These are phyloP conservation scores for Strigops habroptila DNA, from an alignment of 2,113 vertebrate species.

Conservation along the genomic window DNA sequence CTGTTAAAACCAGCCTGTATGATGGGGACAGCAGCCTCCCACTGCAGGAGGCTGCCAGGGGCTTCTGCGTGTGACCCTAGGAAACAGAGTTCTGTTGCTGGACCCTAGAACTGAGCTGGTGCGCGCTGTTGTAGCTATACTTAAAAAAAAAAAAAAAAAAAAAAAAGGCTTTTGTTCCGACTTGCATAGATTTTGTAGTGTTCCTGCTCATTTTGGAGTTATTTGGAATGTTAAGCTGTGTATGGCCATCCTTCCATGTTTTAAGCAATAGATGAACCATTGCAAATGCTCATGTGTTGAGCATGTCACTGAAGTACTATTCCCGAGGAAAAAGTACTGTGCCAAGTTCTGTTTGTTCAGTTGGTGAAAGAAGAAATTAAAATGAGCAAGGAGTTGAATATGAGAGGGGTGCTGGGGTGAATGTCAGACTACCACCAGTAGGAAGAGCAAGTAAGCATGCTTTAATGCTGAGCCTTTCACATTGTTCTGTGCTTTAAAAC, in stretches of 20 bases:
- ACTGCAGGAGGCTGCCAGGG: background rate
- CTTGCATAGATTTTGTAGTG: background rate
- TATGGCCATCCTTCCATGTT: background rate
- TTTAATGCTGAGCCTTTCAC: background rate
- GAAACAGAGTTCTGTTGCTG: background rate
- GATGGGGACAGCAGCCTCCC: background rate
- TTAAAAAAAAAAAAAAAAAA: background rate
- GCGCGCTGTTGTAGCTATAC: accelerated
- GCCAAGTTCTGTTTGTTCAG: conserved; percentile 1
- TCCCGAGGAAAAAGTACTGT: background rate
- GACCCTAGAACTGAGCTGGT: background rate
- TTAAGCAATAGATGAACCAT: background rate
- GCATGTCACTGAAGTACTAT: background rate
- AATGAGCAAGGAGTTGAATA: background rate
- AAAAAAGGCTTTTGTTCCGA: background rate
- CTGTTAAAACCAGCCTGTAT: background rate
- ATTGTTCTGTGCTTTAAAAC: background rate
- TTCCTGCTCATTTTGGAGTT: background rate
- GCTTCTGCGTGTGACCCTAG: background rate
- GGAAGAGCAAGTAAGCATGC: too few relatives aligned
- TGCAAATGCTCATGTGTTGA: conserved; percentile 3
- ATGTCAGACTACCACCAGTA: background rate
- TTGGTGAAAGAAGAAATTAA: background rate
- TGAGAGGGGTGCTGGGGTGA: background rate
- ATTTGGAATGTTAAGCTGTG: background rate